Conservation (phyloP, 2,888 invertebrate species). For the Neria commutata region DNA sequence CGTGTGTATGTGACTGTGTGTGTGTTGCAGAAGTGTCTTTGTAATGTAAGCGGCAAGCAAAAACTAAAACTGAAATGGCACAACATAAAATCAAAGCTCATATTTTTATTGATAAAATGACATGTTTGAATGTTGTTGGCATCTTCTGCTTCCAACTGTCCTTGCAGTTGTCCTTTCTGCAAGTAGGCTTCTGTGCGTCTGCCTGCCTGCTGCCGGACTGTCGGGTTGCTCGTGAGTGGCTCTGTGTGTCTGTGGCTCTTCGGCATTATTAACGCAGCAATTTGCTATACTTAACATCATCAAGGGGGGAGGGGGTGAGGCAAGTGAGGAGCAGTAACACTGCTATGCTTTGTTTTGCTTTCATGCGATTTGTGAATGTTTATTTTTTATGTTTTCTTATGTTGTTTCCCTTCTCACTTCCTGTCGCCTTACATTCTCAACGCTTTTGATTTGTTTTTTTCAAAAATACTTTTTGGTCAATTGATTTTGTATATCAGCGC, state of each 20-base stretch:
- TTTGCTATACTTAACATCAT: conserved; percentile 35
- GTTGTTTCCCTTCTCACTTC: conserved; percentile 2
- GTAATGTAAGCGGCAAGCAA: conserved; percentile 19
- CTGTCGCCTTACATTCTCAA: not conserved
- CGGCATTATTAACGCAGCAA: conserved; percentile 45
- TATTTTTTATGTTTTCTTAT: conserved; percentile 6
- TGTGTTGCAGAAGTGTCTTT: no score
- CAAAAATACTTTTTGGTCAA: conserved; percentile 7
- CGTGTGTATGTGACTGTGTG: no score
- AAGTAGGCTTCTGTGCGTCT: not conserved
- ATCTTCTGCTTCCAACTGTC: conserved; percentile 29
- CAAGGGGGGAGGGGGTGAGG: not conserved
- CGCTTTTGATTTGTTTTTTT: not conserved
- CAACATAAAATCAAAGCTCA: conserved; percentile 18
- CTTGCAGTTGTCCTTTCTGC: conserved; percentile 18
- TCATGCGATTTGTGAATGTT: not conserved
- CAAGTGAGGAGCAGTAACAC: not conserved
- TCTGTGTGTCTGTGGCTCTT: conserved; percentile 24
- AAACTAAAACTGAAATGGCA: not conserved
- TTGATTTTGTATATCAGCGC: not conserved
- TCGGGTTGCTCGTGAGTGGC: not conserved
- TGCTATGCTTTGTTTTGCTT: not conserved
- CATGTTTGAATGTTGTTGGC: conserved; percentile 24
- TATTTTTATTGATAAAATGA: conserved; percentile 31
- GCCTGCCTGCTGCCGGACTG: conserved; percentile 15